A percentile compares a stretch with the other conserved stretches of the same genome.
Evolutionary conservation across 2,113 vertebrate species (phyloP).

Genomic region (Speoplatyrhinus poulsoni): DNA sequence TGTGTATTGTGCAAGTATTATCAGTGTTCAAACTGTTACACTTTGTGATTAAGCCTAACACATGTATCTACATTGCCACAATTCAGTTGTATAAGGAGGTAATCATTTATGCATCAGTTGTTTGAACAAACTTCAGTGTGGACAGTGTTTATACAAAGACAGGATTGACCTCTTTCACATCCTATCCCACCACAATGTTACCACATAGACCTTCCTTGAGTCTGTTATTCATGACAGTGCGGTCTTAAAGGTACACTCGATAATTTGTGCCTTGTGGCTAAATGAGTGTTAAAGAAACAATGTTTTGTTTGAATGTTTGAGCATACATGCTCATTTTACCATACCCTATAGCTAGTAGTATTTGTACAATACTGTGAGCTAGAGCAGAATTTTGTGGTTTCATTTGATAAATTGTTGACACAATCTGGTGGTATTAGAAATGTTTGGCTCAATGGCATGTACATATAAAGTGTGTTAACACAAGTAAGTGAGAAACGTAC

Average conservation of each 20-base stretch:
- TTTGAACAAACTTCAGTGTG: slow-evolving; percentile 20
- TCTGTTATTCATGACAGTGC: too few relatives aligned
- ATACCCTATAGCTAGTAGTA: too few relatives aligned
- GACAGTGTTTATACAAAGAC: slow-evolving; percentile 8
- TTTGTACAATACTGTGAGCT: too few relatives aligned
- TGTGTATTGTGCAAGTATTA: slow-evolving; percentile 24
- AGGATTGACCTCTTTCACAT: not conserved
- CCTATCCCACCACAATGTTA: not conserved
- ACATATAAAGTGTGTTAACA: slow-evolving; percentile 12
- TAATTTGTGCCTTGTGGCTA: too few relatives aligned
- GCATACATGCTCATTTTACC: too few relatives aligned
- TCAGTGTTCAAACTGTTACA: slow-evolving; percentile 38
- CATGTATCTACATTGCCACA: slow-evolving; percentile 29
- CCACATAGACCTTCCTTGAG: not conserved
- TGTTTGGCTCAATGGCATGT: slow-evolving; percentile 13
- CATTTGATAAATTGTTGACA: too few relatives aligned
- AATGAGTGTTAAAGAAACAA: too few relatives aligned
- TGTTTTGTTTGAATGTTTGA: too few relatives aligned
- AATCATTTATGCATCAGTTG: slow-evolving; percentile 51
- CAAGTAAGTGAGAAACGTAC: slow-evolving; percentile 5
- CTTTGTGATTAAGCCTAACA: slow-evolving; percentile 31
- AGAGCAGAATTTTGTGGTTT: too few relatives aligned
- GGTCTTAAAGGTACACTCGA: too few relatives aligned
- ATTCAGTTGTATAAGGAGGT: slow-evolving; percentile 36
- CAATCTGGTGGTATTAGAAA: too few relatives aligned